Conservation (phyloP, 2,888 invertebrate genomes). For the Tipula helvola region DNA sequence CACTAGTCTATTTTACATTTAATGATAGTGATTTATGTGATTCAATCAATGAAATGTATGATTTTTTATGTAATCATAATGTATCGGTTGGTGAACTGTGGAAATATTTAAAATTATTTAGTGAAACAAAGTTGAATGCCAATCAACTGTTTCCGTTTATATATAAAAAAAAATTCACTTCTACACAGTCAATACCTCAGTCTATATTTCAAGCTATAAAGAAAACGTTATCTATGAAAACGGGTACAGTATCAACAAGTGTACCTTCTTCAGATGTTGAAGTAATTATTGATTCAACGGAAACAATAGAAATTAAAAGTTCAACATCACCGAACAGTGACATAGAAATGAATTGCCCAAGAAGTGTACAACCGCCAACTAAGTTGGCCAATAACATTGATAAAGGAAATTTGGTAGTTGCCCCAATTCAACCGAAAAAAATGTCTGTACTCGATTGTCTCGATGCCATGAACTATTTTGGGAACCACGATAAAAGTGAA, state of each 20-base stretch:
- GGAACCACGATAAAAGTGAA: neutral
- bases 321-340: neutral
- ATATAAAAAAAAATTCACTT: conserved; percentile 27
- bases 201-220: neutral
- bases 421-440: neutral
- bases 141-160: conserved; percentile 39
- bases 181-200: neutral
- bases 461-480: neutral
- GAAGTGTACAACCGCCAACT: neutral
- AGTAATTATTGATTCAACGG: neutral
- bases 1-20: conserved; percentile 78
- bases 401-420: neutral
- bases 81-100: conserved; percentile 49
- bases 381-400: neutral
- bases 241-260: too few relatives aligned
- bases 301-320: neutral
- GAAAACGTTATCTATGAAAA: neutral
- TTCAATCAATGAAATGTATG: conserved; percentile 49
- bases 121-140: conserved; percentile 29
- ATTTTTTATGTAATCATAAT: conserved; percentile 41
- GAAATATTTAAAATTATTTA: conserved; percentile 40
- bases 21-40: conserved; percentile 51
- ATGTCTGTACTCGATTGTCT: neutral
- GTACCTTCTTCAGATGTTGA: neutral
- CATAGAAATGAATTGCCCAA: neutral